Evolutionary conservation across 64 coral and sea anemone genomes (phyloP), one percentile per base, ranked within the genome.

Genomic region (Montipora capricornis): DNA sequence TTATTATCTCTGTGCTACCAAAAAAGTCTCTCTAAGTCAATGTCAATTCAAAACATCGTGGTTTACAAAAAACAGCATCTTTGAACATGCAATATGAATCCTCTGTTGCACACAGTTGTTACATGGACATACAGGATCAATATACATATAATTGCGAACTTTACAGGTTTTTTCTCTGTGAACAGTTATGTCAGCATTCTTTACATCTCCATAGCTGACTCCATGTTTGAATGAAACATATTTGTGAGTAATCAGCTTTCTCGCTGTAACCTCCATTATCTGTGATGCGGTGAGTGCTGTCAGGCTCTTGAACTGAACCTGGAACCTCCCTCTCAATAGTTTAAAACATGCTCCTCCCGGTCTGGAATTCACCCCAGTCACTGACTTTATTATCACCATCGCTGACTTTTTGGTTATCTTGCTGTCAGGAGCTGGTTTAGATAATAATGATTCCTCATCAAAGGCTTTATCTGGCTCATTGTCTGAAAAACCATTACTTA

Each of bases 201-300:
- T 81, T 20, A 81, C n/a, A 29, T 81, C 24, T 1, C 48, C 48
- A 16, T 4, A 57, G 49, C 55, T 29, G 22, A 60, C 29, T n/a
- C 47, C 47, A 22, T n/a, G n/a, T 22, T 47, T 81, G 45, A 81
- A 5, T 11, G 55, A n/a, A 81, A 81, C 79, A 81, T 81, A 81
- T 20, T 79, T 79, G 11, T 17, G 15, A 5, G 5, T 8, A 79
- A 79, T 79, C 11, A 79, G 50, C 49, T 81, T 81, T 60, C 79
- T 81, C 20, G 50, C 79, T 55, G 55, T 52, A 55, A 81, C 22
- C 10, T 81, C 46, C n/a, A 60, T 2, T 55, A 81, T 19, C 22
- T 81, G 17, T 55, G 19, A 8, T 81, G 13, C 79, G 20, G 79
- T 60, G 48, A 79, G 49, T 47, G 77, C 44, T 49, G 0, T 49